A percentile compares a stretch with the other conserved stretches of the same genome.
phyloP scores from a whole-genome alignment of 2,113 vertebrate species.

The Pardalotus punctatus region DNA sequence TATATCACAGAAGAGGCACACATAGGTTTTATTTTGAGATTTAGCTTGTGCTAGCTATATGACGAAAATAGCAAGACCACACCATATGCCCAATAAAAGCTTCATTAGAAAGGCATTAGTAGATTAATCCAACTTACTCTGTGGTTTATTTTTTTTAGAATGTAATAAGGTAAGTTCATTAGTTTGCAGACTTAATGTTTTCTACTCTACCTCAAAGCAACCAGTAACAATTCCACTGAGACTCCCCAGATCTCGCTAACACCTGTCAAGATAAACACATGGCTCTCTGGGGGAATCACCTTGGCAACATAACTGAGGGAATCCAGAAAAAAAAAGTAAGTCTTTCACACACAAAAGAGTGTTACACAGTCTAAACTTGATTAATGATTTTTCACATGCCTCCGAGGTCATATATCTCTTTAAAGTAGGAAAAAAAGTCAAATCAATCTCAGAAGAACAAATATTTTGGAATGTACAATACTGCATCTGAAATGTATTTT shows the following conservation, averaged over 20 bases:
- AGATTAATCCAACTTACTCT: slow-evolving; percentile 67
- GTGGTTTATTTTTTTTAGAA: slow-evolving; percentile 74
- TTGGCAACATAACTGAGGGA: slow-evolving; percentile 67
- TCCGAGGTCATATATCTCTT: slow-evolving; percentile 53
- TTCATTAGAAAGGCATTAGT: slow-evolving; percentile 77
- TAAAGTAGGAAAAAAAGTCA: not conserved
- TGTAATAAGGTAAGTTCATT: slow-evolving; percentile 74
- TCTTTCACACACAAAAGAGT: slow-evolving; percentile 32
- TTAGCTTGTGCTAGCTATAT: slow-evolving; percentile 24
- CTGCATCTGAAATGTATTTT: slow-evolving; percentile 43
- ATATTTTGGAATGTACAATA: slow-evolving; percentile 27
- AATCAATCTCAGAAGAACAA: slow-evolving; percentile 43
- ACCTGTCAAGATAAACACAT: slow-evolving; percentile 81
- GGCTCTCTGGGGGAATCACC: slow-evolving; percentile 69
- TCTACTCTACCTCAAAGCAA: slow-evolving; percentile 69
- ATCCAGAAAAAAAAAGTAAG: slow-evolving; percentile 53
- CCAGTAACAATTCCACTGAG: slow-evolving; percentile 73
- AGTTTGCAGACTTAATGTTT: slow-evolving; percentile 72
- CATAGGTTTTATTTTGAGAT: slow-evolving; percentile 23
- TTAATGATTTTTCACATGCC: slow-evolving; percentile 60
- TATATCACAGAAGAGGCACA: not conserved
- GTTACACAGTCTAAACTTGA: slow-evolving; percentile 25
- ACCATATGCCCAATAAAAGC: slow-evolving; percentile 72
- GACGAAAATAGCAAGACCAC: slow-evolving; percentile 44
- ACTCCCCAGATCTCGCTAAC: slow-evolving; percentile 63